phyloP scores from a whole-genome alignment of 2,113 vertebrate genomes.

The Bettongia penicillata region DNA sequence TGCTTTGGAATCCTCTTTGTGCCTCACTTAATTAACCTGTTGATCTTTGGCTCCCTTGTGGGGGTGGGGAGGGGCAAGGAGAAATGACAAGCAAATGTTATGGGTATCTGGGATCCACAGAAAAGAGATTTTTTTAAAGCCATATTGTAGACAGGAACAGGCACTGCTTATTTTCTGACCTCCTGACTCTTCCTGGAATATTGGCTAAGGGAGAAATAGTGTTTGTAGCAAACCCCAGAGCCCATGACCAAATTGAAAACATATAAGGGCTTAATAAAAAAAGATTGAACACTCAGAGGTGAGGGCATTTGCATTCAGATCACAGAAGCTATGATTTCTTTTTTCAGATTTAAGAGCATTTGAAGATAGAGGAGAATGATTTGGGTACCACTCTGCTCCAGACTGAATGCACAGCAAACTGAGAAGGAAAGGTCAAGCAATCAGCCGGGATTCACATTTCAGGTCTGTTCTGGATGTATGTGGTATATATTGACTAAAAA shows the following conservation, averaged over 20 bases:
- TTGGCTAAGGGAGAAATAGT: constrained; percentile 45
- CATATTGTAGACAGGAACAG: constrained; percentile 54
- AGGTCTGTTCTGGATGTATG: constrained; percentile 62
- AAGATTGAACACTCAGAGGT: constrained; percentile 59
- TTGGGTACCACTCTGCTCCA: constrained; percentile 62
- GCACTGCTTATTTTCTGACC: constrained; percentile 68
- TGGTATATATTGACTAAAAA: constrained; percentile 69
- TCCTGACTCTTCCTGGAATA: constrained; percentile 58
- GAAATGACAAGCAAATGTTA: background rate
- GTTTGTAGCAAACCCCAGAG: constrained; percentile 30
- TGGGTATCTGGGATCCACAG: background rate
- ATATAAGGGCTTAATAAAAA: constrained; percentile 51
- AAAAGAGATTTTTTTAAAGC: constrained; percentile 53
- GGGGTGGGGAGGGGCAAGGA: constrained; percentile 42
- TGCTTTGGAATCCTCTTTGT: constrained; percentile 26
- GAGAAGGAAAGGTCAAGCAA: constrained; percentile 66
- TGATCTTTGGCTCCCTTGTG: constrained; percentile 60
- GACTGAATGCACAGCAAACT: constrained; percentile 66
- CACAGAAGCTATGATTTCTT: constrained; percentile 50
- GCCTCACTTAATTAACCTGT: constrained; percentile 64
- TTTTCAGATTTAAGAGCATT: constrained; percentile 65
- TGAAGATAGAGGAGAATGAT: constrained; percentile 68
- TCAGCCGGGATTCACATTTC: constrained; percentile 54
- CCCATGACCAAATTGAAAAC: constrained; percentile 57
- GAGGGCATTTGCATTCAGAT: constrained; percentile 40